A percentile compares a stretch with the other conserved stretches of the same genome.
phyloP scores from a whole-genome alignment of 2,113 vertebrate genomes.

The Tachuris rubrigastra region DNA sequence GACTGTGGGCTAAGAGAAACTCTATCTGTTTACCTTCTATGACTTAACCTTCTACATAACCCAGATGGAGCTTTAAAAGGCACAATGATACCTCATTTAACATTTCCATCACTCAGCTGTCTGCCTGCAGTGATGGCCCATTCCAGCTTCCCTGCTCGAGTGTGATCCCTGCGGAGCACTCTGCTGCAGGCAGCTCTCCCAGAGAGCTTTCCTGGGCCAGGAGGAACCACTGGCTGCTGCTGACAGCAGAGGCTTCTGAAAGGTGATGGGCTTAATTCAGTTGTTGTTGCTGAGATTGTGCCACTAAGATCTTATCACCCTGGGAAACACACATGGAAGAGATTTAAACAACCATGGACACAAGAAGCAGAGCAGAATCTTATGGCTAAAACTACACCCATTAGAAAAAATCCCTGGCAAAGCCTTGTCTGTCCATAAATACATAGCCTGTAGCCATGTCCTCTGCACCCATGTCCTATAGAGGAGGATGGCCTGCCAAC shows the following conservation, averaged over 20 bases:
- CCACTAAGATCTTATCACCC: not conserved
- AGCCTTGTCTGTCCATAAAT: not conserved
- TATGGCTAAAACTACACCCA: not conserved
- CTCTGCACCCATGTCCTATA: fast-evolving
- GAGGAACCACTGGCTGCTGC: not conserved
- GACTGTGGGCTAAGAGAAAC: not conserved
- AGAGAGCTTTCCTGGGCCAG: not conserved
- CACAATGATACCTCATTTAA: fast-evolving
- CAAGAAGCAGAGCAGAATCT: not conserved
- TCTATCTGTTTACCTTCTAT: not conserved
- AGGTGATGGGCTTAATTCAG: not conserved
- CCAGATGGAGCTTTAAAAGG: not conserved
- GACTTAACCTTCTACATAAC: not conserved
- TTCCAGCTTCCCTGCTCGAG: not conserved
- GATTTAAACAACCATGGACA: not conserved
- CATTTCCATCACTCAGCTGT: not conserved
- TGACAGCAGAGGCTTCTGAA: not conserved
- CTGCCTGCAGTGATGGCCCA: fast-evolving
- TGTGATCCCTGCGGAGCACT: fast-evolving
- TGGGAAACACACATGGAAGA: not conserved
- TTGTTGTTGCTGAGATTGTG: not conserved
- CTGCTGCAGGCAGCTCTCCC: not conserved
- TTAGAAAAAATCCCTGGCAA: fast-evolving
- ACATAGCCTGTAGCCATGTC: not conserved
- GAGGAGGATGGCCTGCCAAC: not conserved